phyloP scores from a whole-genome alignment of 1,140 invertebrate genomes.

The Euglossa dilemma region DNA sequence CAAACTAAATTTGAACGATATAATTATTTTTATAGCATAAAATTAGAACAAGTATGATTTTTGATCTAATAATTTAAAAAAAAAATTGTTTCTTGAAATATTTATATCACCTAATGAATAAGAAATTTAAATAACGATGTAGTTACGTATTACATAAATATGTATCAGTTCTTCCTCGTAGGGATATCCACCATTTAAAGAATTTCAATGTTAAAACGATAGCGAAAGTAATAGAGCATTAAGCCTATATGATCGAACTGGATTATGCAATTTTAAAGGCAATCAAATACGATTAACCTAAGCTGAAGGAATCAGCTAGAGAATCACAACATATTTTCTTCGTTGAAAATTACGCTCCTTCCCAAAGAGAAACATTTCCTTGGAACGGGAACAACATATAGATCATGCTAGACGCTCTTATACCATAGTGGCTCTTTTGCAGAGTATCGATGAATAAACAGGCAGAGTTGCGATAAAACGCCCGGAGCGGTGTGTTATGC shows the following conservation, averaged over 20 bases:
- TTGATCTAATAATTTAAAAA: too few relatives aligned
- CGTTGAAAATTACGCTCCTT: conserved; percentile 5
- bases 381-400: conserved; percentile 8
- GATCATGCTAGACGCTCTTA: neutral
- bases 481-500: conserved; percentile 64
- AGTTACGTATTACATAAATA: neutral
- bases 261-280: neutral
- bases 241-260: neutral
- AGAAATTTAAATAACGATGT: neutral
- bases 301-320: too few relatives aligned
- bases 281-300: neutral
- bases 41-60: too few relatives aligned
- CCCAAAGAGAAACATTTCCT: neutral
- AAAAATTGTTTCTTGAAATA: too few relatives aligned
- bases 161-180: too few relatives aligned
- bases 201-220: neutral
- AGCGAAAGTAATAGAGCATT: conserved; percentile 2
- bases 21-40: too few relatives aligned
- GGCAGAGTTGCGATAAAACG: conserved; percentile 65
- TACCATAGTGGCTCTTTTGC: conserved; percentile 49
- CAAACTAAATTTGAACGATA: too few relatives aligned
- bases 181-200: neutral
- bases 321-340: neutral
- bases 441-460: conserved; percentile 67
- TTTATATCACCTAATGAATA: neutral